These are phyloP conservation scores for Pangasius mekongensis DNA, from an alignment of 2,797 vertebrate genomes.

Conservation along the genomic window DNA sequence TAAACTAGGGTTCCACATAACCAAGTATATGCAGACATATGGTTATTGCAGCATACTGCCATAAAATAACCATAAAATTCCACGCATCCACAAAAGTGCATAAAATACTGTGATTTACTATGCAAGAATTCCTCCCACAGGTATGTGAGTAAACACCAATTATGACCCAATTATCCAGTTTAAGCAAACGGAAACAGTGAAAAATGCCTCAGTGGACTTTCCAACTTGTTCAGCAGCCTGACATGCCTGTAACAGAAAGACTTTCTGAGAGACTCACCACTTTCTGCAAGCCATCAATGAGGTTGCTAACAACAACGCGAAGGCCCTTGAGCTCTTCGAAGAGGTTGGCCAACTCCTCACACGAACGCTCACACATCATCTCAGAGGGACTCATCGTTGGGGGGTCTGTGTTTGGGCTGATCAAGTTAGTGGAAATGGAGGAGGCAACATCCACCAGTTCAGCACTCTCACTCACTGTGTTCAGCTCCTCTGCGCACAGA, in stretches of 20 bases:
- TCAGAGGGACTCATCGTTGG: slow-evolving; percentile 69
- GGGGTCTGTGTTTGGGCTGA: slow-evolving; percentile 56
- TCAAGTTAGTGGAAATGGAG: slow-evolving; percentile 59
- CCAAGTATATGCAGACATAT: slow-evolving; percentile 23
- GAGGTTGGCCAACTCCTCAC: slow-evolving; percentile 86
- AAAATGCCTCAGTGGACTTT: slow-evolving; percentile 22
- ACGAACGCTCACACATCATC: slow-evolving; percentile 84
- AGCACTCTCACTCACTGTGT: slow-evolving; percentile 53
- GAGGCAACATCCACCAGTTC: slow-evolving; percentile 53
- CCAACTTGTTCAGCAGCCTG: slow-evolving; percentile 30
- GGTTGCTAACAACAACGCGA: slow-evolving; percentile 79
- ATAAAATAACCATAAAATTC: slow-evolving; percentile 35
- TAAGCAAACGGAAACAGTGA: slow-evolving; percentile 37
- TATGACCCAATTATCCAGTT: slow-evolving; percentile 41
- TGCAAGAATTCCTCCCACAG: slow-evolving; percentile 46
- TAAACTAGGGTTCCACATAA: slow-evolving; percentile 16
- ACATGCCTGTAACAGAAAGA: slow-evolving; percentile 23
- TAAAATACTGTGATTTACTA: slow-evolving; percentile 40
- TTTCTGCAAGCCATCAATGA: slow-evolving; percentile 87
- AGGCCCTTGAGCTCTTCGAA: slow-evolving; percentile 81
- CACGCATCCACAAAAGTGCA: slow-evolving; percentile 27
- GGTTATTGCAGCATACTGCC: not conserved
- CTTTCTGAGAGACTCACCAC: slow-evolving; percentile 78
- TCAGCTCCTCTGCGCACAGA: slow-evolving; percentile 46
- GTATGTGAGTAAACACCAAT: slow-evolving; percentile 47